Percentiles rank a stretch among this genome's conserved stretches.
Evolutionary conservation across 2,888 invertebrate species (phyloP).

Genomic region (Mimumesa dahlbomi): DNA sequence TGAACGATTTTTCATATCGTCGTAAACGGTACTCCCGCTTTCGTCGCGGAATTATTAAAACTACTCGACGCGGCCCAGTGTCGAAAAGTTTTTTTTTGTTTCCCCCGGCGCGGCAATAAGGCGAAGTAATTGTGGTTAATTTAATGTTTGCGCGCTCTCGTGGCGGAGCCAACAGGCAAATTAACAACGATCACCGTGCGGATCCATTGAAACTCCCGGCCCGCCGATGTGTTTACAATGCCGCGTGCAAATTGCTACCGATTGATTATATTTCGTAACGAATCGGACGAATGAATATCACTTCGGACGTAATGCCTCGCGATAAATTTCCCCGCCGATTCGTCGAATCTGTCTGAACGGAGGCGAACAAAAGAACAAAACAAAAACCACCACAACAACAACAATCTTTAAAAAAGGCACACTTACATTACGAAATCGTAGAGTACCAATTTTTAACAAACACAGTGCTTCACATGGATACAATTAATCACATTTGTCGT

Average conservation of each 20-base stretch:
- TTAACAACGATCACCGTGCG: conserved; percentile 43
- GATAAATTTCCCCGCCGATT: conserved; percentile 21
- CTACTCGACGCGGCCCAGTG: no score
- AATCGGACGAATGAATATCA: conserved; percentile 41
- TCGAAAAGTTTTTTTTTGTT: no score
- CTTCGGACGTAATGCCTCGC: conserved; percentile 20
- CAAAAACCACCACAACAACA: no score
- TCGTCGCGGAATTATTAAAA: no score
- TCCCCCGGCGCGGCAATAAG: conserved; percentile 13
- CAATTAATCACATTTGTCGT: no score
- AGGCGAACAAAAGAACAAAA: no score
- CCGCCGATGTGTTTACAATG: conserved; percentile 42
- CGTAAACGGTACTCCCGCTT: no score
- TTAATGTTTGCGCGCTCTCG: conserved; percentile 32
- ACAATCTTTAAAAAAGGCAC: no score
- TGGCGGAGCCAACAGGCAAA: conserved; percentile 41
- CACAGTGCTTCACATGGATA: no score
- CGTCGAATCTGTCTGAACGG: no score
- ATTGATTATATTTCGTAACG: conserved; percentile 45
- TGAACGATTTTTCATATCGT: no score
- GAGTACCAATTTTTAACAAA: conserved; percentile 1
- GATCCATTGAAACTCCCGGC: conserved; percentile 37
- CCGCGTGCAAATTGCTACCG: conserved; percentile 44
- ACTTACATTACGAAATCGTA: background rate
- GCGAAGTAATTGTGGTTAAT: conserved; percentile 41